Conservation (phyloP, 2,888 invertebrate genomes). For the Druceiella hillmani region DNA sequence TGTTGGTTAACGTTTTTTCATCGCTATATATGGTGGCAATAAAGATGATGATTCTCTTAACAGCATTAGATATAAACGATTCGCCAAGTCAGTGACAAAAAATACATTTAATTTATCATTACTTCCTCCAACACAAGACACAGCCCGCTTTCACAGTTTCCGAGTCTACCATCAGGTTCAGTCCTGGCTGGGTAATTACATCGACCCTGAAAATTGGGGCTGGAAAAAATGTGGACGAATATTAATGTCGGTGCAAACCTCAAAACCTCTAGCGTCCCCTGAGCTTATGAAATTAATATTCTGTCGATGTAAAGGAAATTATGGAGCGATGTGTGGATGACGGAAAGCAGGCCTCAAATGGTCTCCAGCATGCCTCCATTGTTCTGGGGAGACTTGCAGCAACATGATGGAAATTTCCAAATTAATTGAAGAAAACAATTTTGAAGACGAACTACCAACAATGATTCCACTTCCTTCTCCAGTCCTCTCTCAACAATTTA, state of each 20-base stretch:
- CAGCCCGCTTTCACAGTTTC: slow-evolving; percentile 15
- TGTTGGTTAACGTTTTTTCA: slow-evolving; percentile 15
- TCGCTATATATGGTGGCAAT: slow-evolving; percentile 14
- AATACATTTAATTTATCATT: slow-evolving; percentile 12
- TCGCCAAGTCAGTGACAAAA: slow-evolving; percentile 12
- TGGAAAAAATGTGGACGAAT: slow-evolving; percentile 13
- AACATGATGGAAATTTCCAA: too few relatives aligned
- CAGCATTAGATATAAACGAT: slow-evolving; percentile 15
- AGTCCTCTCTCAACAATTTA: too few relatives aligned
- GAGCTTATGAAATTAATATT: too few relatives aligned
- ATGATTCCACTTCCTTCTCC: too few relatives aligned
- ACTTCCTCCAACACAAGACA: slow-evolving; percentile 13
- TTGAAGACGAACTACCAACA: too few relatives aligned
- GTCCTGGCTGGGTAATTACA: slow-evolving; percentile 17
- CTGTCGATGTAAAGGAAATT: too few relatives aligned
- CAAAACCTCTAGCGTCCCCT: too few relatives aligned
- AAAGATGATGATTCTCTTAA: slow-evolving; percentile 16
- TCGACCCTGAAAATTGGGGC: slow-evolving; percentile 17
- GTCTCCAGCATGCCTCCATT: too few relatives aligned
- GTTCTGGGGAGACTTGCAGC: too few relatives aligned
- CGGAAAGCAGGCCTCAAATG: too few relatives aligned
- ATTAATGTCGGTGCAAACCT: slow-evolving; percentile 5
- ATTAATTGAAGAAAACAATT: too few relatives aligned
- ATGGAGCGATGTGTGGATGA: too few relatives aligned
- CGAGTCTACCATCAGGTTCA: slow-evolving; percentile 18